Percentiles rank a stretch among this genome's conserved stretches.
Evolutionary conservation across 2,888 invertebrate species (phyloP).

Genomic region (Drosophila greeni): DNA sequence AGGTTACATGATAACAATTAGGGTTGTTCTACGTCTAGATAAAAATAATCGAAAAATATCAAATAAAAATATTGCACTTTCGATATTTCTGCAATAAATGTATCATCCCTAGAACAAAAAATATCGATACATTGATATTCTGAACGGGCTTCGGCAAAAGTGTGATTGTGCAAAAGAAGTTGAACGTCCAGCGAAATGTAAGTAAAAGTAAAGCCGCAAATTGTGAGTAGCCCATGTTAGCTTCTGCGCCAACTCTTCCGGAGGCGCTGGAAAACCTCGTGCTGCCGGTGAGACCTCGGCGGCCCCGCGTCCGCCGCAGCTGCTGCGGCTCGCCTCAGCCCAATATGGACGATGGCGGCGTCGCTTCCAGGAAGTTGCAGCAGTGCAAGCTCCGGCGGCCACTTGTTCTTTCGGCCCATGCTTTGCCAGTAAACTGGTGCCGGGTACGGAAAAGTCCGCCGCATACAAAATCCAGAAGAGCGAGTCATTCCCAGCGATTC

Average conservation of each 20-base stretch:
- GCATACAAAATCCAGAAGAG: no score
- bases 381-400: slow-evolving; percentile 4
- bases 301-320: neutral
- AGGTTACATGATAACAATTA: no score
- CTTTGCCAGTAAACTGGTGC: neutral
- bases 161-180: slow-evolving; percentile 10
- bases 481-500: neutral
- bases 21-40: no score
- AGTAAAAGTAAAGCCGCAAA: slow-evolving; percentile 8
- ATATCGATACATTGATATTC: no score
- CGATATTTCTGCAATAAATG: no score
- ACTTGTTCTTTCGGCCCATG: slow-evolving; percentile 3
- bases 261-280: neutral
- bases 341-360: slow-evolving; percentile 24
- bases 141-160: slow-evolving; percentile 1
- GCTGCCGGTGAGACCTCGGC: neutral
- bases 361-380: slow-evolving; percentile 12
- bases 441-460: neutral
- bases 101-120: no score
- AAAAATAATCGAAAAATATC: no score
- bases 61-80: no score
- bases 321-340: no score
- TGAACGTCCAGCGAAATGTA: slow-evolving; percentile 9
- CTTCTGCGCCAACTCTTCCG: neutral
- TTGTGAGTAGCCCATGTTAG: neutral